Percentiles rank a stretch among this genome's conserved stretches.
Evolutionary conservation across 2,888 invertebrate genomes (phyloP).

Genomic region (Philereme vetulata): DNA sequence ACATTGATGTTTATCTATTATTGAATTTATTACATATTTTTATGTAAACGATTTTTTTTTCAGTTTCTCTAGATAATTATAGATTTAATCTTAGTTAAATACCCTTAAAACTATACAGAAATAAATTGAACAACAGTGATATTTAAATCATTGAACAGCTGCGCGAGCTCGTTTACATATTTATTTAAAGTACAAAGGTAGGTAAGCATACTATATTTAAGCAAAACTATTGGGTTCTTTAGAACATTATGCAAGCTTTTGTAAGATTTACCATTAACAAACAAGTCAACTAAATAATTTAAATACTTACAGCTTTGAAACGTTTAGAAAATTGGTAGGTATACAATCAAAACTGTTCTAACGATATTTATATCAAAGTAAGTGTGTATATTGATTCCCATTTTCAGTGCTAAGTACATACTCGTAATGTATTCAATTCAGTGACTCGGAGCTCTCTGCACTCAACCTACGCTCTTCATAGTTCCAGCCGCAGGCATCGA

Average conservation of each 20-base stretch:
- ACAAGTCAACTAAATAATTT: constrained; percentile 2
- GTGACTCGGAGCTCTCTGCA: constrained; percentile 23
- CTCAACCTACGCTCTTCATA: constrained; percentile 8
- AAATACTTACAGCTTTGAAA: constrained; percentile 2
- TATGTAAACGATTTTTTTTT: no score
- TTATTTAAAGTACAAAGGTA: not conserved
- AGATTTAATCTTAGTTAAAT: no score
- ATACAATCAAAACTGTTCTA: constrained; percentile 35
- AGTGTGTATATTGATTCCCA: constrained; percentile 38
- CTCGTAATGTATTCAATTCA: constrained; percentile 26
- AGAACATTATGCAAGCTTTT: constrained; percentile 1
- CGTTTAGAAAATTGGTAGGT: constrained; percentile 27
- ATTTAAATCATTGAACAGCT: not conserved
- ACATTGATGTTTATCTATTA: no score
- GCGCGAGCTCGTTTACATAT: not conserved
- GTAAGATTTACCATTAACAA: constrained; percentile 6
- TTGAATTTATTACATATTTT: no score
- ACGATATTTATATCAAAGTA: constrained; percentile 32
- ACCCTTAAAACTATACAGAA: no score
- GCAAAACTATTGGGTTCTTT: constrained; percentile 1
- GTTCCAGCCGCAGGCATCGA: constrained; percentile 18
- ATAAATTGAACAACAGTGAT: no score
- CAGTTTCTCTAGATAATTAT: no score
- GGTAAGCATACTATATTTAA: not conserved
- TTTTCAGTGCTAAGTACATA: constrained; percentile 37